Percentiles rank a stretch among this genome's conserved stretches.
Evolutionary conservation across 1,140 invertebrate species (phyloP).

Genomic region (Megathymus violae): DNA sequence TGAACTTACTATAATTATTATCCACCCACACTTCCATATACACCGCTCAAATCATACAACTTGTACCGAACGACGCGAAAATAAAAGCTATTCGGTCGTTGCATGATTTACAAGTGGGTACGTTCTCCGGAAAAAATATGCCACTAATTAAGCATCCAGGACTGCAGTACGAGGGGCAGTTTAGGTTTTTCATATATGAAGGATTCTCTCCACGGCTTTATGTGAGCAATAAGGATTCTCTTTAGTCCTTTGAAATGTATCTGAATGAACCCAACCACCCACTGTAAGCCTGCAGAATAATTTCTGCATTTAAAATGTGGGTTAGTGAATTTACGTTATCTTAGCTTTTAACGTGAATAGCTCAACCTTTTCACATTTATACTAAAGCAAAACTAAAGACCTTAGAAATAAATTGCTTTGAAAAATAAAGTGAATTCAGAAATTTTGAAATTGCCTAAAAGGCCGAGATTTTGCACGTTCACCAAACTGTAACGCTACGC

Average conservation of each 20-base stretch:
- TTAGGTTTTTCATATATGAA: slow-evolving; percentile 18
- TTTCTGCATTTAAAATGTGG: slow-evolving; percentile 1
- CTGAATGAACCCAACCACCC: neutral
- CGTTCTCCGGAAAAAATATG: slow-evolving; percentile 21
- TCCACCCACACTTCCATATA: too few relatives aligned
- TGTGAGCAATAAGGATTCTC: slow-evolving; percentile 18
- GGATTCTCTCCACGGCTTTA: neutral
- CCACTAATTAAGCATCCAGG: slow-evolving; percentile 25
- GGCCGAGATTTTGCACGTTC: too few relatives aligned
- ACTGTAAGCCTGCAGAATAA: neutral
- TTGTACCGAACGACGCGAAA: neutral
- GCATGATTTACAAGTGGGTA: slow-evolving; percentile 8
- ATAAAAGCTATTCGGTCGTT: slow-evolving; percentile 13
- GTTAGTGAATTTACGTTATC: neutral
- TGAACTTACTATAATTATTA: too few relatives aligned
- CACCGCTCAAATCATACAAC: neutral
- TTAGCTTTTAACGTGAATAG: neutral
- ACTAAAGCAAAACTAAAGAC: too few relatives aligned
- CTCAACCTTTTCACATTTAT: neutral
- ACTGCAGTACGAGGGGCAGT: slow-evolving; percentile 1
- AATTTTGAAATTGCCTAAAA: too few relatives aligned
- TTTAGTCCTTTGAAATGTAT: slow-evolving; percentile 3
- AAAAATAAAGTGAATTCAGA: too few relatives aligned
- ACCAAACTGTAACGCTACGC: too few relatives aligned
- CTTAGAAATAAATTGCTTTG: too few relatives aligned